These are phyloP conservation scores for Cyphomyrus discorhynchus DNA, from an alignment of 2,113 vertebrate species.

Conservation along the genomic window DNA sequence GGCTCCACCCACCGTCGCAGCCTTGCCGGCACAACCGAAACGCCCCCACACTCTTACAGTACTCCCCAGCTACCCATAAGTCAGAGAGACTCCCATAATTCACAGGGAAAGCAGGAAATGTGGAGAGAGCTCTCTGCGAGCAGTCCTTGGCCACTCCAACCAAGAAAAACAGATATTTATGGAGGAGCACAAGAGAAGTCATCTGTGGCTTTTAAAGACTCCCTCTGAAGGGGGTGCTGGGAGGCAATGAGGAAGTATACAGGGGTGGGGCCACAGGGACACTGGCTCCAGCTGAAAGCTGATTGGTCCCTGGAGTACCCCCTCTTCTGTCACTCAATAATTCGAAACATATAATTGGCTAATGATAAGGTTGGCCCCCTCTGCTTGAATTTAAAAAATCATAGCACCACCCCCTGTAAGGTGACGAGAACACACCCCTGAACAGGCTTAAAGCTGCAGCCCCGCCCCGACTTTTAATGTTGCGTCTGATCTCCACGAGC, in stretches of 20 bases:
- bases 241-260: background rate
- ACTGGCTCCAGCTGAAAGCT: background rate
- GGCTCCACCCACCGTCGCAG: background rate
- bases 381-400: background rate
- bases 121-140: background rate
- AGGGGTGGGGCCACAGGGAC: background rate
- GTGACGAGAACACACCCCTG: background rate
- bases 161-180: background rate
- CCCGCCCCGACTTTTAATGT: background rate
- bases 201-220: background rate
- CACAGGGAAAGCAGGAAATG: background rate
- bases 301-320: background rate
- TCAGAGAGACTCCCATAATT: background rate
- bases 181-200: background rate
- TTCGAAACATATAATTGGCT: background rate
- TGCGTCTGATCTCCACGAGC: slow-evolving; percentile 7
- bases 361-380: background rate
- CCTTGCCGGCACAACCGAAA: background rate
- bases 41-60: background rate
- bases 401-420: background rate
- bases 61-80: background rate
- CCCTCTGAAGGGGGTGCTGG: background rate
- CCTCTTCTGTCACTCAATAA: background rate
- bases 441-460: background rate
- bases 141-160: background rate